These are phyloP conservation scores for Drosophila watanabei DNA, from an alignment of 1,140 invertebrate genomes.

Conservation along the genomic window DNA sequence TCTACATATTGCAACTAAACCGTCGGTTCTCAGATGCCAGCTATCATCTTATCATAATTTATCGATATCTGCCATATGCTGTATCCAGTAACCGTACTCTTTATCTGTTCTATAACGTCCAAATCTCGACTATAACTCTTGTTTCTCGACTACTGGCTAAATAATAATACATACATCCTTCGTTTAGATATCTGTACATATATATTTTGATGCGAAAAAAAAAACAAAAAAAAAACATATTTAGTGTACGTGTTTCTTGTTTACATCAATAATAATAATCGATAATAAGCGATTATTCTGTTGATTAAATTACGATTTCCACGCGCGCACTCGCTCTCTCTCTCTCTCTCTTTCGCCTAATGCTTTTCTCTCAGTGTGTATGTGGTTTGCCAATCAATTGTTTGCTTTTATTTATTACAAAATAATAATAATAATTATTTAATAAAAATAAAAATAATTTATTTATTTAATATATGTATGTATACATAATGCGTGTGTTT, in stretches of 20 bases:
- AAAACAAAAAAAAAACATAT: constrained; percentile 20
- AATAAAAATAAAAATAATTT: constrained; percentile 81
- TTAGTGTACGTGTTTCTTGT: constrained; percentile 18
- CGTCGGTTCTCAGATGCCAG: constrained; percentile 48
- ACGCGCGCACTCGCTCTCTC: background rate
- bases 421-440: constrained; percentile 78
- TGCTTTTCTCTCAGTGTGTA: constrained; percentile 23
- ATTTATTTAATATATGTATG: constrained; percentile 79
- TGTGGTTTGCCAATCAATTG: constrained; percentile 46
- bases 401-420: constrained; percentile 69
- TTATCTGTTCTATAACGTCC: constrained; percentile 15
- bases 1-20: constrained; percentile 80
- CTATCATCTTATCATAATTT: constrained; percentile 6
- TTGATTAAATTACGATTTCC: constrained; percentile 12
- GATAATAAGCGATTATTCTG: constrained; percentile 21
- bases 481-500: constrained; percentile 56
- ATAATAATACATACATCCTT: constrained; percentile 53
- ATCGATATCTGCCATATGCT: constrained; percentile 10
- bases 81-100: constrained; percentile 7
- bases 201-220: constrained; percentile 45
- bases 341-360: background rate
- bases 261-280: constrained; percentile 25
- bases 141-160: constrained; percentile 47
- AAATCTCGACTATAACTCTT: constrained; percentile 19
- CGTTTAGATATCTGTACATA: constrained; percentile 46